Evolutionary conservation across 35 echinoderm and acorn worm species (phyloP).

Genomic region (Apostichopus californicus): DNA sequence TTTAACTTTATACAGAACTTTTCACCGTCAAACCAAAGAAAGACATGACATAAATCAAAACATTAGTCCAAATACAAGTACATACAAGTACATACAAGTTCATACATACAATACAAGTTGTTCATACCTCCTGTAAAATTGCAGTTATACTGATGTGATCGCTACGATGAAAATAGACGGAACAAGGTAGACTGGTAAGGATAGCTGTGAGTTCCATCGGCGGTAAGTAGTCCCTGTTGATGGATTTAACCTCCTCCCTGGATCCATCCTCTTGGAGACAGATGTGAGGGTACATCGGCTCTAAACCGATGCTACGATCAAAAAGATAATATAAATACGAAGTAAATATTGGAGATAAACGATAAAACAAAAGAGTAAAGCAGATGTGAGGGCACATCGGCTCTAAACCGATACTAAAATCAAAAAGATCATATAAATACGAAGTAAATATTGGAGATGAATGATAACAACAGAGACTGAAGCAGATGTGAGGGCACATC

Average conservation of each 20-base stretch:
- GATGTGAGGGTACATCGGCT: constrained; percentile 81
- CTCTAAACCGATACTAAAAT: constrained; percentile 49
- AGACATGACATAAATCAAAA: no score
- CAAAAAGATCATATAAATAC: no score
- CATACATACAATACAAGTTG: no score
- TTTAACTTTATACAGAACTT: no score
- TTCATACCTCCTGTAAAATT: constrained; percentile 80
- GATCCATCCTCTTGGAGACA: constrained; percentile 60
- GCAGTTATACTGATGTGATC: constrained; percentile 80
- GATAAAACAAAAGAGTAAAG: constrained; percentile 18
- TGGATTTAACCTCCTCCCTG: constrained; percentile 14
- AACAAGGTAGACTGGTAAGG: constrained; percentile 86
- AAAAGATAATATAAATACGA: no score
- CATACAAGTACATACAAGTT: no score
- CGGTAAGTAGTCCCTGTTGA: constrained; percentile 15
- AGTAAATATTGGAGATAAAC: no score
- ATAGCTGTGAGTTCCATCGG: constrained; percentile 69
- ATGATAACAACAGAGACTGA: no score
- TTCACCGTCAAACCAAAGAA: no score
- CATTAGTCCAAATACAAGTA: no score
- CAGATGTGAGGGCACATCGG: no score
- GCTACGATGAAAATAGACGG: constrained; percentile 73
- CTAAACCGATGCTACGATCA: constrained; percentile 68
- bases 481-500: constrained; percentile 81
- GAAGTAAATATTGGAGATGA: no score